phyloP scores from a whole-genome alignment of 2,888 invertebrate species.

The Xestia c-nigrum region DNA sequence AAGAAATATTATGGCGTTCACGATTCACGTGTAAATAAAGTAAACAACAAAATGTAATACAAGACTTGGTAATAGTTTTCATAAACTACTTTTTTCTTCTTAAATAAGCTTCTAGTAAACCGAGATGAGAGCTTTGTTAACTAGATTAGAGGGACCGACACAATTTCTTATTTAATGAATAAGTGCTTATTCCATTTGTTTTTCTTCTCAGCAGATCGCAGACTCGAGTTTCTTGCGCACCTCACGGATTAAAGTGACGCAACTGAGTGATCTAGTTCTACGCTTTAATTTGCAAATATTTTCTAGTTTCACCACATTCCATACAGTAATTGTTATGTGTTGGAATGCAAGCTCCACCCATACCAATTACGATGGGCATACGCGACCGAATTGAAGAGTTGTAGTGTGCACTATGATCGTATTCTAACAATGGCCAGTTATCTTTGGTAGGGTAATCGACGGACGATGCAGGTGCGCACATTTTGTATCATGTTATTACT shows the following conservation, averaged over 20 bases:
- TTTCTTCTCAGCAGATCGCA: constrained; percentile 1
- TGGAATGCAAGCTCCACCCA: constrained; percentile 80
- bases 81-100: background rate
- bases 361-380: constrained; percentile 76
- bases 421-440: constrained; percentile 36
- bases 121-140: background rate
- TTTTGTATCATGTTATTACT: constrained; percentile 71
- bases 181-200: background rate
- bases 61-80: background rate
- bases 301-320: constrained; percentile 87
- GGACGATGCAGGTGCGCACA: constrained; percentile 72
- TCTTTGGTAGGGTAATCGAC: constrained; percentile 52
- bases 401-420: constrained; percentile 32
- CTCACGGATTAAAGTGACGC: constrained; percentile 55
- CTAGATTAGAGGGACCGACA: background rate
- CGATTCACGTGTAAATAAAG: background rate
- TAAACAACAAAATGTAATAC: background rate
- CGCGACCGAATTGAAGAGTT: constrained; percentile 69
- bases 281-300: constrained; percentile 79
- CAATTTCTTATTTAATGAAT: background rate
- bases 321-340: constrained; percentile 79
- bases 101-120: background rate
- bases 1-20: background rate
- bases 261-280: constrained; percentile 76
- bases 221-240: constrained; percentile 9